phyloP scores from a whole-genome alignment of 2,113 vertebrate species.

The Oryzias javanicus region DNA sequence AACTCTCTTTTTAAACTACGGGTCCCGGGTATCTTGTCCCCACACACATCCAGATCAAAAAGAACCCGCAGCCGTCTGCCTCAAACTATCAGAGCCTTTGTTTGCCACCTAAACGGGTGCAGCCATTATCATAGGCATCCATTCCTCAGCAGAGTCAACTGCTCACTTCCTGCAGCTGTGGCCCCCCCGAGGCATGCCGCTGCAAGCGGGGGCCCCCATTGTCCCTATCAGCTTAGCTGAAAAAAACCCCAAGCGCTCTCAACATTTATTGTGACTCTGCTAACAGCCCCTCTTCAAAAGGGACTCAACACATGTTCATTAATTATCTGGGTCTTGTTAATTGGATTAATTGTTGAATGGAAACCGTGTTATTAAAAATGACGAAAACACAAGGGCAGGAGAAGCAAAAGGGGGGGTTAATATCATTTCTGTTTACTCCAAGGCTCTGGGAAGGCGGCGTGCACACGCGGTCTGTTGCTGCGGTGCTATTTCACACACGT shows the following conservation, averaged over 20 bases:
- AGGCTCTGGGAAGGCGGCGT: conserved; percentile 39
- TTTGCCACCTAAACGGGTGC: conserved; percentile 40
- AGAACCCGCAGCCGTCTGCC: too few species aligned
- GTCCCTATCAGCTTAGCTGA: conserved; percentile 46
- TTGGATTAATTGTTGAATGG: conserved; percentile 81
- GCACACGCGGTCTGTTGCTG: conserved; percentile 9
- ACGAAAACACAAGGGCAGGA: conserved; percentile 71
- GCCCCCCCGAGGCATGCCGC: conserved; percentile 35
- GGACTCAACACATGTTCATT: conserved; percentile 68
- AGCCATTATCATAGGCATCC: conserved; percentile 49
- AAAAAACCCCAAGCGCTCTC: conserved; percentile 56
- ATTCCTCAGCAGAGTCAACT: conserved; percentile 31
- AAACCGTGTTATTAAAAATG: conserved; percentile 80
- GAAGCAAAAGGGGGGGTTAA: conserved; percentile 68
- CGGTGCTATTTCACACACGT: conserved; percentile 33
- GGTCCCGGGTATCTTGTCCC: too few species aligned
- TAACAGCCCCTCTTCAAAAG: conserved; percentile 69
- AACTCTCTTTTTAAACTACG: too few species aligned
- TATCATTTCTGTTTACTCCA: conserved; percentile 59
- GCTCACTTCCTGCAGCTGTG: conserved; percentile 26
- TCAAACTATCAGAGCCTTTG: conserved; percentile 59
- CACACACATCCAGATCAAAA: too few species aligned
- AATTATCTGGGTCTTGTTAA: conserved; percentile 77
- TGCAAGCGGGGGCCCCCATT: conserved; percentile 41
- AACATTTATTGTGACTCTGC: conserved; percentile 52